Conservation (phyloP, 2,113 vertebrate genomes). For the Polypterus senegalus region DNA sequence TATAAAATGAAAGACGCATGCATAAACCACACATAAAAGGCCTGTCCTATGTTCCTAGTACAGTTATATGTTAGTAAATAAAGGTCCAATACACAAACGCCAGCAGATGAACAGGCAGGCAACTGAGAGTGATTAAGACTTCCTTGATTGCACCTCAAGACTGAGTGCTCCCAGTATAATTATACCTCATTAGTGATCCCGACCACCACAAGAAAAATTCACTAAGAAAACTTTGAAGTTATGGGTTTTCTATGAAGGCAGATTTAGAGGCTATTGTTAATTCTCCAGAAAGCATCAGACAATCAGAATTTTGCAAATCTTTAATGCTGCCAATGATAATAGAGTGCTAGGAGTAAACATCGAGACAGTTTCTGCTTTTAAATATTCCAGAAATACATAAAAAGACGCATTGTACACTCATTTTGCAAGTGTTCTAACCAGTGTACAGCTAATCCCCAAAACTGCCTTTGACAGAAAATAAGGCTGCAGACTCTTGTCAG, state of each 20-base stretch:
- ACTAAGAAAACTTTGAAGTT: constrained; percentile 15
- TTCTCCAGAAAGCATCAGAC: constrained; percentile 2
- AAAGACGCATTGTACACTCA: too few relatives aligned
- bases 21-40: neutral
- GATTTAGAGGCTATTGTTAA: constrained; percentile 5
- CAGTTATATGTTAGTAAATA: constrained; percentile 9
- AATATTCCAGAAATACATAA: too few relatives aligned
- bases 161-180: constrained; percentile 15
- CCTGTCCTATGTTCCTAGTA: constrained; percentile 3
- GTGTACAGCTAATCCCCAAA: too few relatives aligned
- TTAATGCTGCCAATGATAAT: neutral
- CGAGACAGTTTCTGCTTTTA: too few relatives aligned
- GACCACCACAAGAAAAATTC: neutral
- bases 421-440: too few relatives aligned
- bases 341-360: too few relatives aligned
- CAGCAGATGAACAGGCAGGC: constrained; percentile 12
- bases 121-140: constrained; percentile 7
- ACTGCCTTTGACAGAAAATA: too few relatives aligned
- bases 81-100: constrained; percentile 3
- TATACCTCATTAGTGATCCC: constrained; percentile 14
- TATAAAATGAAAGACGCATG: too few relatives aligned
- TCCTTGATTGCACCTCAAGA: constrained; percentile 14
- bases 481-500: too few relatives aligned
- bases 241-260: constrained; percentile 11
- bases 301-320: neutral